phyloP scores from a whole-genome alignment of 2,888 invertebrate genomes.

The Lithophane socia region DNA sequence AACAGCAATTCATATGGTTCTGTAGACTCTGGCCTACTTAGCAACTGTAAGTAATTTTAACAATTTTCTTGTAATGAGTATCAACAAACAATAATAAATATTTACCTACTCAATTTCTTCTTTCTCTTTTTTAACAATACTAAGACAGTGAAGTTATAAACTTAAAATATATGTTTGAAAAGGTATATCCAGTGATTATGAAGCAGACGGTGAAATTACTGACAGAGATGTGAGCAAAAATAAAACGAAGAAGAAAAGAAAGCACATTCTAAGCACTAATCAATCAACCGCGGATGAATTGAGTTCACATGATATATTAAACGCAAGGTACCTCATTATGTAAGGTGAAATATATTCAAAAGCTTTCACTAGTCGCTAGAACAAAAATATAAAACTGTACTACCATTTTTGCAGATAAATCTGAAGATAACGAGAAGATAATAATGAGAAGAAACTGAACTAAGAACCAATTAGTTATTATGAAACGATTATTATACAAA shows the following conservation, averaged over 20 bases:
- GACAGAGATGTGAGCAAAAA: conserved; percentile 46
- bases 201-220: conserved; percentile 68
- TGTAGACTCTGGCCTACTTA: conserved; percentile 66
- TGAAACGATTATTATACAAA: conserved; percentile 25
- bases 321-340: conserved; percentile 30
- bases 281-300: conserved; percentile 37
- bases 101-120: conserved; percentile 2
- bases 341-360: conserved; percentile 19
- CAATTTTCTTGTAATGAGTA: conserved; percentile 18
- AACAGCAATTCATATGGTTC: conserved; percentile 78
- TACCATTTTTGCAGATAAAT: conserved; percentile 37
- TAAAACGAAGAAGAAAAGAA: conserved; percentile 62
- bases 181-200: conserved; percentile 72
- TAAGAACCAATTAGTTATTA: conserved; percentile 20
- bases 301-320: conserved; percentile 50
- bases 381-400: conserved; percentile 13
- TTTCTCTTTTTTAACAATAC: conserved; percentile 35
- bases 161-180: conserved; percentile 39
- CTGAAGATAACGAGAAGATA: too few species aligned
- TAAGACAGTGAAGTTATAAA: conserved; percentile 9
- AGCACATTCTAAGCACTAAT: conserved; percentile 49
- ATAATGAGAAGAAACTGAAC: conserved; percentile 24
- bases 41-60: conserved; percentile 60
- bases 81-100: conserved; percentile 49
- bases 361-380: conserved; percentile 1